Evolutionary conservation across 1,140 invertebrate species (phyloP).

Genomic region (Idris sp.): DNA sequence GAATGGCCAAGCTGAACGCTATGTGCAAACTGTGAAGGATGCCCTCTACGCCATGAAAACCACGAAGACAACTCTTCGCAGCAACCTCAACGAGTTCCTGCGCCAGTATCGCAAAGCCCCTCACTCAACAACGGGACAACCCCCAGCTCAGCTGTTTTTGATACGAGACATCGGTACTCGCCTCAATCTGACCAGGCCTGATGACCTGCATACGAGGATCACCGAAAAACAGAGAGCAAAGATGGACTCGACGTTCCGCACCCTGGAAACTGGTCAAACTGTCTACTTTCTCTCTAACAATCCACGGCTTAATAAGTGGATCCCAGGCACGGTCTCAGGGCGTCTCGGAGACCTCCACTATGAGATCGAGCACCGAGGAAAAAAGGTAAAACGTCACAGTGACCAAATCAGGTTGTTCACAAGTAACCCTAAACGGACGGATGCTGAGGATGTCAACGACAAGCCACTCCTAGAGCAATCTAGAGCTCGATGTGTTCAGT

Average conservation of each 20-base stretch:
- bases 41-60: constrained; percentile 45
- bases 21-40: constrained; percentile 64
- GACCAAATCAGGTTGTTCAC: constrained; percentile 13
- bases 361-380: constrained; percentile 2
- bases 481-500: too few species aligned
- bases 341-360: constrained; percentile 23
- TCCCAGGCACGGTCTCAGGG: constrained; percentile 1
- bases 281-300: constrained; percentile 33
- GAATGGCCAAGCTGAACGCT: constrained; percentile 68
- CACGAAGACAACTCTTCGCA: neutral
- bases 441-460: too few species aligned
- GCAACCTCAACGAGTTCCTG: constrained; percentile 30
- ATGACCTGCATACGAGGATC: constrained; percentile 4
- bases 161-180: constrained; percentile 20
- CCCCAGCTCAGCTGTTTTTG: constrained; percentile 25
- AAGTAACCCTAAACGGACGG: neutral
- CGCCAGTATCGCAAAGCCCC: constrained; percentile 36
- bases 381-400: constrained; percentile 20
- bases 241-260: constrained; percentile 13
- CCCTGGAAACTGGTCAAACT: neutral
- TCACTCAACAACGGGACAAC: constrained; percentile 22
- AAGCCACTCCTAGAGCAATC: too few species aligned
- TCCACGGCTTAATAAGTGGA: constrained; percentile 18
- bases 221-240: constrained; percentile 5
- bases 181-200: constrained; percentile 21